A percentile compares a stretch with the other conserved stretches of the same genome.
phyloP scores from a whole-genome alignment of 1,140 invertebrate genomes.

The Dendrolimus kikuchii region DNA sequence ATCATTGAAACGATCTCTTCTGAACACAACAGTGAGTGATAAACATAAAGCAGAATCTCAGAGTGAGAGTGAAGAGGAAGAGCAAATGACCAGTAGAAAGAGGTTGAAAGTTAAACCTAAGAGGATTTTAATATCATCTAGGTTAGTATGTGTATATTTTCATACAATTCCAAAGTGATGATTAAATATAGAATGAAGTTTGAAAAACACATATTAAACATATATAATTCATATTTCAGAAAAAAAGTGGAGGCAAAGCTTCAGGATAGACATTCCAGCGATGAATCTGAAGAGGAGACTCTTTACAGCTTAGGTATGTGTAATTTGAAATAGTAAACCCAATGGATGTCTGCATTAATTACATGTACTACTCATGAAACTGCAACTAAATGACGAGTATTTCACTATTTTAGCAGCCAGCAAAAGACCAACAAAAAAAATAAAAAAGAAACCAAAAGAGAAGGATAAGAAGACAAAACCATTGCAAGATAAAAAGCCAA shows the following conservation, averaged over 20 bases:
- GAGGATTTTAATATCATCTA: constrained; percentile 52
- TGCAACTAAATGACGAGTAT: too few relatives aligned
- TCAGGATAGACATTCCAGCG: constrained; percentile 71
- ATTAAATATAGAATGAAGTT: too few relatives aligned
- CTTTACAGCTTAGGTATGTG: constrained; percentile 52
- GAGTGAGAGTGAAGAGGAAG: constrained; percentile 62
- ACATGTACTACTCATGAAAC: too few relatives aligned
- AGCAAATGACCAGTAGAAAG: constrained; percentile 50
- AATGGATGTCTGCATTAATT: too few relatives aligned
- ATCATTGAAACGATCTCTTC: constrained; percentile 53
- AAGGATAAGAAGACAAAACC: constrained; percentile 21
- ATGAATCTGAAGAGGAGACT: constrained; percentile 71
- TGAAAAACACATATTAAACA: too few relatives aligned
- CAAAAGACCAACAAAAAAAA: constrained; percentile 41
- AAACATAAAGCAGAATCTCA: constrained; percentile 66
- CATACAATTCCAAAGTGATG: constrained; percentile 1
- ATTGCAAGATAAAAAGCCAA: constrained; percentile 11
- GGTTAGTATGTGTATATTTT: constrained; percentile 26
- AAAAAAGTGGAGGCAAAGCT: constrained; percentile 71
- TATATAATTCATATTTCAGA: constrained; percentile 33
- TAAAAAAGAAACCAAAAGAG: constrained; percentile 46
- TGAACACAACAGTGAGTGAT: constrained; percentile 47
- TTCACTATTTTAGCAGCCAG: constrained; percentile 33
- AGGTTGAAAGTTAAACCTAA: constrained; percentile 66
- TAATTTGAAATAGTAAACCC: not conserved